These are phyloP conservation scores for Pterobdella sp. DNA, from an alignment of 2,888 invertebrate genomes.

Conservation along the genomic window DNA sequence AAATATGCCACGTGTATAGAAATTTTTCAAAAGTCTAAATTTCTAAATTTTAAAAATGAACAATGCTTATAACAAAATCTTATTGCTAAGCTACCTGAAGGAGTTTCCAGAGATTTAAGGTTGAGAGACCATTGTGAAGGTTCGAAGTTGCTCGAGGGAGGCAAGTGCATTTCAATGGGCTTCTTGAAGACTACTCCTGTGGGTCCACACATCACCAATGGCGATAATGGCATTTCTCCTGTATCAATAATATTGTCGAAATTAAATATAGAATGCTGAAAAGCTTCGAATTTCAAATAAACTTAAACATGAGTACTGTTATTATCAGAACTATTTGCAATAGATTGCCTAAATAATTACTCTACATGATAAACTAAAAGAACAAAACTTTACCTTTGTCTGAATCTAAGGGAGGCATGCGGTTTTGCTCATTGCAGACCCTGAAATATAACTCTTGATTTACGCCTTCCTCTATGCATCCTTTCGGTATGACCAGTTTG, in stretches of 20 bases:
- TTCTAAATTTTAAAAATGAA: too few relatives aligned
- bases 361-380: neutral
- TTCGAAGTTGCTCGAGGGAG: constrained; percentile 58
- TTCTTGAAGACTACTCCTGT: constrained; percentile 77
- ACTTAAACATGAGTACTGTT: too few relatives aligned
- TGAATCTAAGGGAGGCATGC: constrained; percentile 72
- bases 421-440: constrained; percentile 61
- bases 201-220: constrained; percentile 91
- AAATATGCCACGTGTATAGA: too few relatives aligned
- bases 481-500: constrained; percentile 75
- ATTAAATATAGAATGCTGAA: too few relatives aligned
- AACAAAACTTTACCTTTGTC: constrained; percentile 66
- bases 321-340: too few relatives aligned
- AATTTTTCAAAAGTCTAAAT: too few relatives aligned
- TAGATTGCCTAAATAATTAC: neutral
- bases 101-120: constrained; percentile 50
- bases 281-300: too few relatives aligned
- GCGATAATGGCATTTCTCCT: constrained; percentile 89
- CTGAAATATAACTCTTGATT: constrained; percentile 87
- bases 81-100: constrained; percentile 42
- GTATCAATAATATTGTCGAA: too few relatives aligned
- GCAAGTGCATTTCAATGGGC: constrained; percentile 82
- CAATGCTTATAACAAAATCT: too few relatives aligned
- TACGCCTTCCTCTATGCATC: constrained; percentile 72
- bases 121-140: constrained; percentile 56